A percentile compares a stretch with the other conserved stretches of the same genome.
Conservation (phyloP, 2,888 invertebrate species). For the Meteorus cinctellus region DNA sequence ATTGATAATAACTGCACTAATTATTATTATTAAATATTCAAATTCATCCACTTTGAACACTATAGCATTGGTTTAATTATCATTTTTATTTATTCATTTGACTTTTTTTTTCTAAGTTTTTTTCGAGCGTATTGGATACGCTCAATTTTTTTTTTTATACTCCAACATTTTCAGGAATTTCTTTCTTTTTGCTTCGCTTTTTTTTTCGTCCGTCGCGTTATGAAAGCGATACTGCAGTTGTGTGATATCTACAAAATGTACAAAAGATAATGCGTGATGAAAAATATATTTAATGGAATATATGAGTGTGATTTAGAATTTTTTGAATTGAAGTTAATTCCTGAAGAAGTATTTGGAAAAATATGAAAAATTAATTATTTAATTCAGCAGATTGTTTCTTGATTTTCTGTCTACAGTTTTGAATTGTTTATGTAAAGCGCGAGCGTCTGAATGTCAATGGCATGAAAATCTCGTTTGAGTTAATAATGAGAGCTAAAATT, state of each 20-base stretch:
- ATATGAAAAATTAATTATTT: background rate
- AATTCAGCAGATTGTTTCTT: background rate
- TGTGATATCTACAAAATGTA: constrained; percentile 63
- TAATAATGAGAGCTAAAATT: background rate
- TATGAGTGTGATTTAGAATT: constrained; percentile 4
- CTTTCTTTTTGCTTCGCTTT: background rate
- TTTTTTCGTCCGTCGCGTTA: background rate
- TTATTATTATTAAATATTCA: background rate
- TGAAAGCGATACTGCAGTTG: background rate
- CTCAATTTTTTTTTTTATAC: background rate
- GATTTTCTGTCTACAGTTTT: background rate
- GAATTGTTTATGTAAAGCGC: background rate
- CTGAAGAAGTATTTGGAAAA: background rate
- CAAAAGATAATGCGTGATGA: constrained; percentile 54
- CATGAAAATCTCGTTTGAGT: background rate
- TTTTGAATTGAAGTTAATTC: background rate
- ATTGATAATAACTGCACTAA: background rate
- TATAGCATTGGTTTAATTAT: background rate
- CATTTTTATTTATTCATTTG: background rate
- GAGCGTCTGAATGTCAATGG: background rate
- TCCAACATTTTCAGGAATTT: too few species aligned
- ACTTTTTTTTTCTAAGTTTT: background rate
- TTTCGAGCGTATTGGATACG: background rate
- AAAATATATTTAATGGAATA: constrained; percentile 11
- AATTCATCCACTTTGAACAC: background rate